phyloP scores from a whole-genome alignment of 2,113 vertebrate genomes.

The Ascaphus truei region DNA sequence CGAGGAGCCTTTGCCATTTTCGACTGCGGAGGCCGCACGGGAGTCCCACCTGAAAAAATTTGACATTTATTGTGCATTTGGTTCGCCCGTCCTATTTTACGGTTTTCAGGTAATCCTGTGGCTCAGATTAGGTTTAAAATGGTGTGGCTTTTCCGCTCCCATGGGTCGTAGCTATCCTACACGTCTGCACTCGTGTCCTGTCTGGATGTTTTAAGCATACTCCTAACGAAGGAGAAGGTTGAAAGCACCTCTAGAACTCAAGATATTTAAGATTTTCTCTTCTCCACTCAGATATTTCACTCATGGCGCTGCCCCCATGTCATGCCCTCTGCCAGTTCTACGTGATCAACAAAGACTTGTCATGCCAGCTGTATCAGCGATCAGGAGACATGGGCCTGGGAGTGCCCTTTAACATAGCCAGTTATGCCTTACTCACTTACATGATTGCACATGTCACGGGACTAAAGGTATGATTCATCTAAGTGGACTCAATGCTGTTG shows the following conservation, averaged over 20 bases:
- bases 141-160: too few relatives aligned
- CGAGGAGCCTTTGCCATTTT: too few relatives aligned
- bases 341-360: constrained; percentile 83
- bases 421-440: constrained; percentile 91
- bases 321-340: constrained; percentile 96
- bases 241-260: background rate
- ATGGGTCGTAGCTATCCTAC: too few relatives aligned
- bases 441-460: constrained; percentile 95
- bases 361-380: constrained; percentile 93
- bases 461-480: constrained; percentile 69
- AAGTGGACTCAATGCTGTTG: background rate
- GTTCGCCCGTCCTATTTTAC: too few relatives aligned
- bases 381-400: constrained; percentile 95
- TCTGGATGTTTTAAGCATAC: too few relatives aligned
- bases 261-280: background rate
- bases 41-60: too few relatives aligned
- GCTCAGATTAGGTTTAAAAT: too few relatives aligned
- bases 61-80: too few relatives aligned
- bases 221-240: too few relatives aligned
- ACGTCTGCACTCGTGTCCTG: too few relatives aligned
- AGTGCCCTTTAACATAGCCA: constrained; percentile 96
- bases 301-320: constrained; percentile 92
- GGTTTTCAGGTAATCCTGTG: too few relatives aligned
- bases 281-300: constrained; percentile 73
- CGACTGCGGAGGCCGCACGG: too few relatives aligned